Evolutionary conservation across 2,797 vertebrate genomes (phyloP).

Genomic region (Champsocephalus esox): DNA sequence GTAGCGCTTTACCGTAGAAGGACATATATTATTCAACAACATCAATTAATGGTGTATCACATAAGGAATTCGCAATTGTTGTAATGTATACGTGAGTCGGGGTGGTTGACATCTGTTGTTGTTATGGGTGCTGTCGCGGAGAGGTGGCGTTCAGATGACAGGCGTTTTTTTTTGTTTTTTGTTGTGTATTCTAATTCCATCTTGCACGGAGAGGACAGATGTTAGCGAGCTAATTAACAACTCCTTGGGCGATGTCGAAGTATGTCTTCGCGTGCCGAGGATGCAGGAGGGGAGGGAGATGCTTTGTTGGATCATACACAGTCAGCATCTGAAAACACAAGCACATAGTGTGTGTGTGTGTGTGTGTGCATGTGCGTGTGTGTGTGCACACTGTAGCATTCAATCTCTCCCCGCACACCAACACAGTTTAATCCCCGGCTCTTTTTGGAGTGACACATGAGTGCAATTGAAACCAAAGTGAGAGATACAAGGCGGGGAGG

Average conservation of each 20-base stretch:
- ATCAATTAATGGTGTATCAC: slow-evolving; percentile 65
- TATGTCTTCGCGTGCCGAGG: slow-evolving; percentile 55
- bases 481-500: slow-evolving; percentile 24
- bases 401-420: not conserved
- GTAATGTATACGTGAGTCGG: slow-evolving; percentile 26
- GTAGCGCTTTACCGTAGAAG: slow-evolving; percentile 26
- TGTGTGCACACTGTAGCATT: not conserved
- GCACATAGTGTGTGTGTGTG: slow-evolving; percentile 22
- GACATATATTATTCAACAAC: slow-evolving; percentile 69
- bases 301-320: slow-evolving; percentile 57
- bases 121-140: slow-evolving; percentile 53
- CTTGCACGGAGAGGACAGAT: slow-evolving; percentile 79
- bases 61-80: slow-evolving; percentile 20
- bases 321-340: slow-evolving; percentile 53
- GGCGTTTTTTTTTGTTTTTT: slow-evolving; percentile 49
- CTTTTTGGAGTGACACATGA: slow-evolving; percentile 33
- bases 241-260: slow-evolving; percentile 68
- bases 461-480: slow-evolving; percentile 40
- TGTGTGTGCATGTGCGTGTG: not conserved
- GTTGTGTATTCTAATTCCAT: slow-evolving; percentile 68
- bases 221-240: slow-evolving; percentile 81
- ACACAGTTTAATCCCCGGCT: slow-evolving; percentile 24
- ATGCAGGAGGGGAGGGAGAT: slow-evolving; percentile 44
- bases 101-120: slow-evolving; percentile 76
- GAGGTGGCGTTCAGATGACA: slow-evolving; percentile 65